A percentile compares a stretch with the other conserved stretches of the same genome.
phyloP scores from a whole-genome alignment of 2,113 vertebrate species.

The Aegotheles bennettii region DNA sequence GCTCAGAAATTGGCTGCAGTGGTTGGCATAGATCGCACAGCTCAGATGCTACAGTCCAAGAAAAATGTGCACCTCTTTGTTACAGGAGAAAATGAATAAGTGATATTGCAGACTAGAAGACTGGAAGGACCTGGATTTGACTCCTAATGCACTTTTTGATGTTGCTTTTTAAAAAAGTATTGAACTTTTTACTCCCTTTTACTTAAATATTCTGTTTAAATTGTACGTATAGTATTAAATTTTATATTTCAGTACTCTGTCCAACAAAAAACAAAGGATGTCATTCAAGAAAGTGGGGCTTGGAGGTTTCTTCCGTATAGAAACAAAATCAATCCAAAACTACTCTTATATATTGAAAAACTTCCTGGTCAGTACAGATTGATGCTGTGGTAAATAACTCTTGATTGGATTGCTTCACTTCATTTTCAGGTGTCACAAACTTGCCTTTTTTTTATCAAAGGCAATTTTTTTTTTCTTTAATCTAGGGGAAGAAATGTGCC shows the following conservation, averaged over 20 bases:
- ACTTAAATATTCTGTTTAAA: neutral
- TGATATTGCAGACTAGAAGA: neutral
- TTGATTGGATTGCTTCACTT: neutral
- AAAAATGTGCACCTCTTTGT: conserved; percentile 93
- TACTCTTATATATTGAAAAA: neutral
- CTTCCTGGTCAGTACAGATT: neutral
- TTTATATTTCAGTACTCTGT: neutral
- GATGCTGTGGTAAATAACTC: neutral
- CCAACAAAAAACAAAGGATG: neutral
- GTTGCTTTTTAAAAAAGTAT: neutral
- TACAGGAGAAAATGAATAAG: conserved; percentile 82
- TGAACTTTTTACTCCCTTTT: neutral
- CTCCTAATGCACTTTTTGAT: neutral
- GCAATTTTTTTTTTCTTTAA: neutral
- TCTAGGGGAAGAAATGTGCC: neutral
- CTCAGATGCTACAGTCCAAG: conserved; percentile 92
- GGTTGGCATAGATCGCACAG: conserved; percentile 84
- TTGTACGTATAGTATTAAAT: neutral
- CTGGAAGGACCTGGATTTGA: neutral
- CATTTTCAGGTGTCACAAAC: neutral
- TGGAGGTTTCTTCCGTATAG: neutral
- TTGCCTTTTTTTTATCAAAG: neutral
- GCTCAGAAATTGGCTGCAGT: conserved; percentile 85
- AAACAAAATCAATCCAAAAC: neutral
- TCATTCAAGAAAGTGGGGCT: neutral